Evolutionary conservation across 2,797 vertebrate genomes (phyloP), one percentile per base, ranked within the genome.

Genomic region (Centroberyx gerrardi): DNA sequence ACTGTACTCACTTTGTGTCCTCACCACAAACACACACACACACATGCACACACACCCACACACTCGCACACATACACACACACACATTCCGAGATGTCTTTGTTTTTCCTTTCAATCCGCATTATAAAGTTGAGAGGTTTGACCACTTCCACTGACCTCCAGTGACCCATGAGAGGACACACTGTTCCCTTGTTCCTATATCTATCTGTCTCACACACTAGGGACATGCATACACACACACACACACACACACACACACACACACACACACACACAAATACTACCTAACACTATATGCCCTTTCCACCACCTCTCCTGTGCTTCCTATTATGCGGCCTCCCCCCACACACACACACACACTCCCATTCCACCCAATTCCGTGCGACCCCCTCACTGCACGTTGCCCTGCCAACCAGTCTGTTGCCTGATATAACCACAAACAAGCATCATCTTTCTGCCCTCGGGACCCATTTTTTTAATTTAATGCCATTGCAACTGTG

Each of bases 51-150:
- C 60, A 40, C 15, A 29, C 15, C 15, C 22, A 40, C 61, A 73
- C 49, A 6, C 71, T 58, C 66, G 60, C 54, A 18, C 22, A 73
- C 61, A 68, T 44, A 56, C 60, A 70, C 31, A 2, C 55, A 40
- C 51, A 38, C 51, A 82, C 70, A 78, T 84, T 80, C 63, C 58
- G 67, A 54, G n/a, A 55, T 31, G 14, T 14, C 49, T 18, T 65
- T 78, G n/a, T 66, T 65, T 81, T 76, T 68, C 61, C 60, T 49
- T 70, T 68, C 40, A 56, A 49, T 33, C 13, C 33, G 64, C 1
- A 6, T 79, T 83, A 31, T 49, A 62, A 80, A 74, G 58, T 74
- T 54, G 42, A 61, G 66, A 77, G 70, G 78, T 72, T 72, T 81
- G 58, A 64, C 74, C 36, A 52, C 61, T 68, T 72, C 64, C 49